Conservation (phyloP, 2,888 invertebrate species). For the Hemaris fuciformis region DNA sequence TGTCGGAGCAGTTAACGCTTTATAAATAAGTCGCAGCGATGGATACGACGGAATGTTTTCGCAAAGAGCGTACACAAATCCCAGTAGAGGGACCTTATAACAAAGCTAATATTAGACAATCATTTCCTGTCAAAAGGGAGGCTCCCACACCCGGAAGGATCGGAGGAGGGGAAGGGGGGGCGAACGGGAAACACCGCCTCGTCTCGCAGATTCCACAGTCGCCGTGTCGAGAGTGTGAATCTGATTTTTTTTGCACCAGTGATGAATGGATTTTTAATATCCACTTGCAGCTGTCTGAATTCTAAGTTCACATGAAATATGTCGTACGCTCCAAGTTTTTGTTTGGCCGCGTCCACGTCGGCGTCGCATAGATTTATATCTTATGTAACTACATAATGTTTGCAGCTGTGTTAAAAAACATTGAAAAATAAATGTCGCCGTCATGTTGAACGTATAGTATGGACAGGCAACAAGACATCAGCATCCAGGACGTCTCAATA, state of each 20-base stretch:
- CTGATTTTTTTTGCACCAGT: constrained; percentile 66
- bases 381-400: constrained; percentile 22
- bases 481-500: constrained; percentile 80
- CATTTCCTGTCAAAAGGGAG: constrained; percentile 80
- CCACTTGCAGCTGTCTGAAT: constrained; percentile 66
- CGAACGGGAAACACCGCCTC: constrained; percentile 66
- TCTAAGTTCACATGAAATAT: constrained; percentile 27
- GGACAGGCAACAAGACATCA: constrained; percentile 78
- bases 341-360: constrained; percentile 5
- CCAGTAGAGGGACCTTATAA: constrained; percentile 77
- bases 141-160: constrained; percentile 50
- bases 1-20: background rate
- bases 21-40: constrained; percentile 20
- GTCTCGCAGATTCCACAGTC: constrained; percentile 73
- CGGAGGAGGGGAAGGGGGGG: constrained; percentile 44
- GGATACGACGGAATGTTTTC: constrained; percentile 40
- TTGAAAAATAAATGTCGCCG: constrained; percentile 67
- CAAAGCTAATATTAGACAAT: constrained; percentile 81
- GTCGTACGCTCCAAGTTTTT: constrained; percentile 7
- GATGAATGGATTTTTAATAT: constrained; percentile 78
- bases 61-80: constrained; percentile 57
- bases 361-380: constrained; percentile 13
- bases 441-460: constrained; percentile 70
- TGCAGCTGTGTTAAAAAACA: constrained; percentile 43
- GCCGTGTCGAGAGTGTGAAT: constrained; percentile 69